These are phyloP conservation scores for Protodeltote pygarga DNA, from an alignment of 2,888 invertebrate species.

Conservation along the genomic window DNA sequence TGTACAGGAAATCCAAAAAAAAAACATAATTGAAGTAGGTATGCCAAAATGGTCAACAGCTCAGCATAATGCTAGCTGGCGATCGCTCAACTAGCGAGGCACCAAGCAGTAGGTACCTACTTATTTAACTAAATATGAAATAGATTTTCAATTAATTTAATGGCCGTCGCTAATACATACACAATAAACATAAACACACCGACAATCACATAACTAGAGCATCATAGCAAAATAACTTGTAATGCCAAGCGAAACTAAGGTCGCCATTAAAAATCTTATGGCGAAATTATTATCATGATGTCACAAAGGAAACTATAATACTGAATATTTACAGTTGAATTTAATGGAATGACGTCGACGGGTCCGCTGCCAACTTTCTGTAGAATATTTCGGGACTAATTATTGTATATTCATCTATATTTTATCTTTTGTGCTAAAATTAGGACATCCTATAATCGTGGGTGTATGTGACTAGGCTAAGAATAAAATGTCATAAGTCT, in stretches of 20 bases:
- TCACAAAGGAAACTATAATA: constrained; percentile 69
- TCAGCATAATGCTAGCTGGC: no score
- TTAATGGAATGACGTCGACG: constrained; percentile 27
- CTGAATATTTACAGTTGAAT: constrained; percentile 28
- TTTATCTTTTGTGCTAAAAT: background rate
- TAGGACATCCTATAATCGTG: no score
- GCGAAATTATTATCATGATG: constrained; percentile 56
- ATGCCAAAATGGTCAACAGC: no score
- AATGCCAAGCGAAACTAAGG: constrained; percentile 11
- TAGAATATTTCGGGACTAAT: background rate
- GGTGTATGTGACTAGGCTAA: no score
- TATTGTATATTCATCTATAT: background rate
- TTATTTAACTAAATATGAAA: constrained; percentile 1
- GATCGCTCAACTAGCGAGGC: no score
- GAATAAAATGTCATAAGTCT: no score
- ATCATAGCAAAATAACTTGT: background rate
- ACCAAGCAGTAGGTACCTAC: no score
- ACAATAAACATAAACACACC: background rate
- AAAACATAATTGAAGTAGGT: no score
- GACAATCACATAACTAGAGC: background rate
- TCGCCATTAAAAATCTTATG: constrained; percentile 40
- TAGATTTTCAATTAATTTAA: no score
- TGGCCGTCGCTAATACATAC: constrained; percentile 5
- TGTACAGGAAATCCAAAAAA: no score
- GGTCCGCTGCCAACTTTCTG: constrained; percentile 27